Evolutionary conservation across 64 coral and sea anemone species (phyloP).

Genomic region (Pocillopora damicornis): DNA sequence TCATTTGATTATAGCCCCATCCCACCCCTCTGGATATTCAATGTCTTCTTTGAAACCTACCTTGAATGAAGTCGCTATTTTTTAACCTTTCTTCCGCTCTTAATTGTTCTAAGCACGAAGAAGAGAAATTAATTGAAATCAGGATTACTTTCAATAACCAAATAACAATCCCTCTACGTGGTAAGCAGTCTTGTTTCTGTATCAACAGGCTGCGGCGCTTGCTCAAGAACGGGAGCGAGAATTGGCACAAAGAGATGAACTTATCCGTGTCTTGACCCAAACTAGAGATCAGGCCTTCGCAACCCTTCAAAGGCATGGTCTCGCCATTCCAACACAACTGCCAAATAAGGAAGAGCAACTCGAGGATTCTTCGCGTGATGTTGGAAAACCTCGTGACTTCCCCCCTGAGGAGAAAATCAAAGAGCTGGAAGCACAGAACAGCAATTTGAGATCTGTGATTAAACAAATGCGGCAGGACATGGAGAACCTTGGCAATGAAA

Average conservation of each 20-base stretch:
- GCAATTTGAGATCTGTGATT: conserved; percentile 65
- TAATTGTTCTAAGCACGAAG: too few relatives aligned
- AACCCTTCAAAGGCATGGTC: conserved; percentile 85
- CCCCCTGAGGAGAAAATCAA: conserved; percentile 32
- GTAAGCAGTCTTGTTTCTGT: neutral
- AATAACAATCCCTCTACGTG: too few relatives aligned
- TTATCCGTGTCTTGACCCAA: conserved; percentile 79
- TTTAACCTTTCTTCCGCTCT: too few relatives aligned
- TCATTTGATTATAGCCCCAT: too few relatives aligned
- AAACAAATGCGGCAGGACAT: conserved; percentile 94
- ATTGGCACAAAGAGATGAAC: conserved; percentile 66
- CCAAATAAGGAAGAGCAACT: conserved; percentile 56
- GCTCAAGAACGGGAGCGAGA: conserved; percentile 64
- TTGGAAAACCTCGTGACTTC: neutral
- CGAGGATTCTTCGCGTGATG: neutral
- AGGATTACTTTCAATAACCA: too few relatives aligned
- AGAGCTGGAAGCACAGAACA: conserved; percentile 62
- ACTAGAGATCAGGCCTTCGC: conserved; percentile 80
- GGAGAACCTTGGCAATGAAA: conserved; percentile 80
- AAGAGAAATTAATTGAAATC: too few relatives aligned
- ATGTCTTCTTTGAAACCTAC: too few relatives aligned
- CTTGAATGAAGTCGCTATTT: too few relatives aligned
- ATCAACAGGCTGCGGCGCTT: conserved; percentile 56
- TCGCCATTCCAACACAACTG: conserved; percentile 72
- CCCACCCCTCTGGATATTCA: too few relatives aligned